Conservation (phyloP, 2,797 vertebrate genomes). For the Enteromius mattozi region DNA sequence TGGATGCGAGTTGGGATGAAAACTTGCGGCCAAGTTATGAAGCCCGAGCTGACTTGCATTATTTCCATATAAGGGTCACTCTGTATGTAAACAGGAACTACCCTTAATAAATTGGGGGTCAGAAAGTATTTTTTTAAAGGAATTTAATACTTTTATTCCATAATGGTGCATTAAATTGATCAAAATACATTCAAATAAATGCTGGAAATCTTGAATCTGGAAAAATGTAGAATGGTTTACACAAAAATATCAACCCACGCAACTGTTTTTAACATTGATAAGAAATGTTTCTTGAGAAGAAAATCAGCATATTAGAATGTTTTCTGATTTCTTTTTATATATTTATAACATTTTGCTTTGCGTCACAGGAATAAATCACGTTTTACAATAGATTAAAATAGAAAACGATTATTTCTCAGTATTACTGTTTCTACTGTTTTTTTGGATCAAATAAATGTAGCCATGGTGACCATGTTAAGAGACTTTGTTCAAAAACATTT, state of each 20-base stretch:
- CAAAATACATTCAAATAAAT: slow-evolving; percentile 3
- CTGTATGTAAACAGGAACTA: background rate
- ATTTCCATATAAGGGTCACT: background rate
- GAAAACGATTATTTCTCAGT: background rate
- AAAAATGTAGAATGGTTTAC: background rate
- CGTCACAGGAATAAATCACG: background rate
- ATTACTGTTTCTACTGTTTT: background rate
- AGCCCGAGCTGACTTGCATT: background rate
- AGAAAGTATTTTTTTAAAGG: background rate
- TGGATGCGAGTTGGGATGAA: background rate
- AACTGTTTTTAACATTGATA: background rate
- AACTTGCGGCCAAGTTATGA: background rate
- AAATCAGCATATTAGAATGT: background rate
- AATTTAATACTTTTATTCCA: background rate
- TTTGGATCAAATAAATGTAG: background rate
- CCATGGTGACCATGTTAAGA: background rate
- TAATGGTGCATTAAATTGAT: background rate
- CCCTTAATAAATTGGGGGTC: background rate
- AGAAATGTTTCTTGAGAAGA: background rate
- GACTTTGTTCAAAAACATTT: background rate
- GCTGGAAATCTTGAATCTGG: background rate
- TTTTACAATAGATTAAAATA: background rate
- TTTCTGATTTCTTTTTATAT: too few species aligned
- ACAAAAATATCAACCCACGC: background rate
- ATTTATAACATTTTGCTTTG: background rate